A percentile compares a stretch with the other conserved stretches of the same genome.
Conservation (phyloP, 2,888 invertebrate genomes). For the Neelides folsomi region DNA sequence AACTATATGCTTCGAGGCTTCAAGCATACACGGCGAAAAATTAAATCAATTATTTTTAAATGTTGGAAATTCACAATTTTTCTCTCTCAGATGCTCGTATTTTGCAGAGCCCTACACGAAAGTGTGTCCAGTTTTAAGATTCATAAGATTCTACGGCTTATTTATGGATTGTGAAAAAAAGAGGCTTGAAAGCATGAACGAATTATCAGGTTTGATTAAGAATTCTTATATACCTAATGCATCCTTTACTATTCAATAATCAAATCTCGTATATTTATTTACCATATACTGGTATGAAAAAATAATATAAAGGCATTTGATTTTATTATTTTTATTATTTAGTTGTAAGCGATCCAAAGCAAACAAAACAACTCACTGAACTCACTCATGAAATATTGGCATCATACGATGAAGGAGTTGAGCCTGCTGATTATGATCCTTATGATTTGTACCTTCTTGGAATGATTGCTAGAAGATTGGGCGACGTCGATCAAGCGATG, state of each 20-base stretch:
- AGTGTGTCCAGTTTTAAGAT: slow-evolving; percentile 55
- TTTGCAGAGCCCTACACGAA: slow-evolving; percentile 54
- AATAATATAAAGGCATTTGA: no score
- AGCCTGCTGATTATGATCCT: slow-evolving; percentile 55
- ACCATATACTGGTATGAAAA: no score
- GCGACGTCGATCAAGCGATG: slow-evolving; percentile 62
- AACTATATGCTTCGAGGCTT: slow-evolving; percentile 11
- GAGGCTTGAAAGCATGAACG: slow-evolving; percentile 66
- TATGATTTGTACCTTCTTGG: slow-evolving; percentile 81
- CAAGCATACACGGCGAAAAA: no score
- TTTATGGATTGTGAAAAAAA: slow-evolving; percentile 85
- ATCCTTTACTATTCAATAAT: no score
- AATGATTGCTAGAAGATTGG: slow-evolving; percentile 73
- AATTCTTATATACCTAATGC: no score
- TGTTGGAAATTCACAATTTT: slow-evolving; percentile 2
- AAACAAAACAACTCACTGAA: slow-evolving; percentile 26
- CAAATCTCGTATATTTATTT: no score
- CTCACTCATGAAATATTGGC: slow-evolving; percentile 24
- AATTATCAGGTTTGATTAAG: slow-evolving; percentile 42
- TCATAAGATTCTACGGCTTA: slow-evolving; percentile 69
- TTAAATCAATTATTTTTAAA: not conserved
- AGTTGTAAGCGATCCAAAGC: slow-evolving; percentile 30
- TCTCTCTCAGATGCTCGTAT: slow-evolving; percentile 53
- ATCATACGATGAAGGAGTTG: slow-evolving; percentile 22
- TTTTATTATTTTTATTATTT: not conserved